These are phyloP conservation scores for Tachina grossa DNA, from an alignment of 2,888 invertebrate species.

Conservation along the genomic window DNA sequence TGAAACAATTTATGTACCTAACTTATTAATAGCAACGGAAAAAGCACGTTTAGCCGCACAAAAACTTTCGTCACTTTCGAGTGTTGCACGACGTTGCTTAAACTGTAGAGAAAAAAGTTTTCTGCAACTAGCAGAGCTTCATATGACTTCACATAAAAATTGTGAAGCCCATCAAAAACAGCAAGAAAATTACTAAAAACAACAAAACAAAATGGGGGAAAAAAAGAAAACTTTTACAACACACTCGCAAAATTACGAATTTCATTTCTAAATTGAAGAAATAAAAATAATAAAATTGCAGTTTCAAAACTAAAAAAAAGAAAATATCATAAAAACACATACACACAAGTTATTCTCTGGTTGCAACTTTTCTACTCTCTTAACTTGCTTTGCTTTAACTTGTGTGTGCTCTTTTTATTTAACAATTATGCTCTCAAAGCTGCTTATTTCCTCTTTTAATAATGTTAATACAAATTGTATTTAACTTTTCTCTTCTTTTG, in stretches of 20 bases:
- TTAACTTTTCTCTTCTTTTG: slow-evolving; percentile 39
- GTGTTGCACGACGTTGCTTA: slow-evolving; percentile 69
- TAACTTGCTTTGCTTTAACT: not conserved
- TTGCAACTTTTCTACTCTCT: slow-evolving; percentile 31
- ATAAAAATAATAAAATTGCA: slow-evolving; percentile 38
- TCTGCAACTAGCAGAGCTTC: slow-evolving; percentile 68
- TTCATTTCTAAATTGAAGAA: slow-evolving; percentile 52
- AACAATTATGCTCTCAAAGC: not conserved
- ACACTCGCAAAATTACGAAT: slow-evolving; percentile 54
- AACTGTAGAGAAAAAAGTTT: slow-evolving; percentile 70
- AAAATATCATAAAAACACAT: slow-evolving; percentile 42
- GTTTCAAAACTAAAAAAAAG: slow-evolving; percentile 40
- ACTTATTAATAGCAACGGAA: slow-evolving; percentile 51
- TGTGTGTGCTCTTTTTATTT: not conserved
- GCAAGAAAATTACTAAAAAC: slow-evolving; percentile 40
- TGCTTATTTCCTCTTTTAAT: slow-evolving; percentile 11
- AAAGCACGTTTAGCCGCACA: slow-evolving; percentile 71
- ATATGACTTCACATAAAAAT: slow-evolving; percentile 68
- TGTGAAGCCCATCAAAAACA: slow-evolving; percentile 64
- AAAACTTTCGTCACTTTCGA: slow-evolving; percentile 70
- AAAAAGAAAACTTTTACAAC: slow-evolving; percentile 42
- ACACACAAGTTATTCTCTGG: not conserved
- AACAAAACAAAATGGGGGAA: slow-evolving; percentile 18
- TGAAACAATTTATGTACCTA: slow-evolving; percentile 13
- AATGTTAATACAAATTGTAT: not conserved